Percentiles rank a stretch among this genome's conserved stretches.
Conservation (phyloP, 2,888 invertebrate genomes). For the Sinelater perroti region DNA sequence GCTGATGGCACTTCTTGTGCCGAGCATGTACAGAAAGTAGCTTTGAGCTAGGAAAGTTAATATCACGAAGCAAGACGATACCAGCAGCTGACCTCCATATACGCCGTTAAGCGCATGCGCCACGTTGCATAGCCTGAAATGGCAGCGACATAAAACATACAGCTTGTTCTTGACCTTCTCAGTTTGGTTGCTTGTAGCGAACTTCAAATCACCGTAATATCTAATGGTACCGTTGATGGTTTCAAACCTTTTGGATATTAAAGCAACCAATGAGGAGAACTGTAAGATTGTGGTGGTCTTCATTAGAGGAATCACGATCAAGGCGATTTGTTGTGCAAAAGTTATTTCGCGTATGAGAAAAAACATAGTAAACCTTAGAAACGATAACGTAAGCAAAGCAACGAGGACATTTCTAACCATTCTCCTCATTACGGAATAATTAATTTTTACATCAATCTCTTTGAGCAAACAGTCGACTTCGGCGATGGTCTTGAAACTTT, state of each 20-base stretch:
- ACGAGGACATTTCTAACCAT: constrained; percentile 34
- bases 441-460: constrained; percentile 36
- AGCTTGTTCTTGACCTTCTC: constrained; percentile 39
- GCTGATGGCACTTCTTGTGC: constrained; percentile 36
- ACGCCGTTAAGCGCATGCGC: constrained; percentile 44
- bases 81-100: constrained; percentile 48
- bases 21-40: constrained; percentile 48
- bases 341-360: constrained; percentile 42
- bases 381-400: constrained; percentile 38
- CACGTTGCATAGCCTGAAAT: constrained; percentile 48
- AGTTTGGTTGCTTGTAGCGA: not conserved
- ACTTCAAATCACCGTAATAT: constrained; percentile 13
- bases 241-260: constrained; percentile 44
- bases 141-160: constrained; percentile 46
- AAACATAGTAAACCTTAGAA: constrained; percentile 40
- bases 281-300: constrained; percentile 49
- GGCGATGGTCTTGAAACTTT: constrained; percentile 35
- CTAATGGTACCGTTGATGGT: constrained; percentile 44
- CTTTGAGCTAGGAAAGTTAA: constrained; percentile 48
- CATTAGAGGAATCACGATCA: constrained; percentile 43
- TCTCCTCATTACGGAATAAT: constrained; percentile 39
- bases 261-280: constrained; percentile 45
- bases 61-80: constrained; percentile 45
- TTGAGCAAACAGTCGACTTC: constrained; percentile 43
- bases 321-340: constrained; percentile 42